Evolutionary conservation across 2,113 vertebrate species (phyloP).

Genomic region (Oxyruncus cristatus): DNA sequence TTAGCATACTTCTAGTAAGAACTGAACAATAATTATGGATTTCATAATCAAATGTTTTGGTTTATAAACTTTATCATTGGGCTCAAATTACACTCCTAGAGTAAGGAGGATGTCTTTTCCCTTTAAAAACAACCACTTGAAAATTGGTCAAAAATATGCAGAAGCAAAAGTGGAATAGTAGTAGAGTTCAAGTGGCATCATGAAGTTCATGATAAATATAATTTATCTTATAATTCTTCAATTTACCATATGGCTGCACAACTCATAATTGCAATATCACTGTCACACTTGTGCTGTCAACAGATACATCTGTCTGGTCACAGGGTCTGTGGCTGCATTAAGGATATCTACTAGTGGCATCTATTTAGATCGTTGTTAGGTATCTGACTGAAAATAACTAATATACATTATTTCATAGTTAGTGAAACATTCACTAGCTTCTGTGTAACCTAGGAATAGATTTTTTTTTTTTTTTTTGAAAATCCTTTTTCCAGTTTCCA

Average conservation of each 20-base stretch:
- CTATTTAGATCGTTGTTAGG: background rate
- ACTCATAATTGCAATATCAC: background rate
- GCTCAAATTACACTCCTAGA: background rate
- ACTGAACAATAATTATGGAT: background rate
- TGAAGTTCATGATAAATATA: background rate
- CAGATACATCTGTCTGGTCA: background rate
- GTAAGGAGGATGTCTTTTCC: background rate
- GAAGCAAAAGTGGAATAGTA: background rate
- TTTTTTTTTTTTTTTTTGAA: background rate
- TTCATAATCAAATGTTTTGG: background rate
- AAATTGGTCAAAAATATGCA: background rate
- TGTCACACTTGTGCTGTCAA: background rate
- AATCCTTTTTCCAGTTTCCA: background rate
- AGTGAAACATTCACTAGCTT: background rate
- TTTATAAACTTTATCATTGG: background rate
- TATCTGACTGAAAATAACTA: background rate
- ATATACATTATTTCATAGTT: background rate
- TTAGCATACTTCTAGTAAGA: background rate
- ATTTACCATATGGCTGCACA: background rate
- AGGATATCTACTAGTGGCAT: background rate
- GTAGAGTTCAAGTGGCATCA: background rate
- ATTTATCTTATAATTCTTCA: background rate
- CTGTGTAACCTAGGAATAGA: background rate
- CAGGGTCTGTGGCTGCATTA: background rate
- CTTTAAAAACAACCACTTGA: background rate